These are phyloP conservation scores for Tenualosa ilisha DNA, from an alignment of 2,797 vertebrate genomes.

Conservation along the genomic window DNA sequence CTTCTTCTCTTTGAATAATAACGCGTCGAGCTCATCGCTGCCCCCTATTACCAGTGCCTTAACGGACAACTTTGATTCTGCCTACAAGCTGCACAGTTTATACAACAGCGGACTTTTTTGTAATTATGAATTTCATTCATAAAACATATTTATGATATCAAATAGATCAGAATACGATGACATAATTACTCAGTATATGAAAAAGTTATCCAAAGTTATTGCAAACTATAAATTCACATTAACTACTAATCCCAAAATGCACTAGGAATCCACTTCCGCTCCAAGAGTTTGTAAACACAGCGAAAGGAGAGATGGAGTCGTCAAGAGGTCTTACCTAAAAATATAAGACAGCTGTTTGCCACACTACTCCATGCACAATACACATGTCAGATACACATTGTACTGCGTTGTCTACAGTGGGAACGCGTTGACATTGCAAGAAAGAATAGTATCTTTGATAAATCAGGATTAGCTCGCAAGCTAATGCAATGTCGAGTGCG, in stretches of 20 bases:
- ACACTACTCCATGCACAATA: not conserved
- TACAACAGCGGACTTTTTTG: too few species aligned
- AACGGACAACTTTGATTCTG: too few species aligned
- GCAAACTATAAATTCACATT: not conserved
- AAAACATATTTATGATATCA: too few species aligned
- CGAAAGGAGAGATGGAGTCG: slow-evolving; percentile 56
- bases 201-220: not conserved
- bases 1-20: not conserved
- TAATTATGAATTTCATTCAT: too few species aligned
- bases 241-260: slow-evolving; percentile 55
- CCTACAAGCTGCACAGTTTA: too few species aligned
- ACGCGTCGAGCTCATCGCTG: not conserved
- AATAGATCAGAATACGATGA: too few species aligned
- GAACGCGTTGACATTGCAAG: not conserved
- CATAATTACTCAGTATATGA: not conserved
- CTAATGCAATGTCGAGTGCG: not conserved
- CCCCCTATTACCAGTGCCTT: not conserved
- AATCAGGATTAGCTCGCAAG: not conserved
- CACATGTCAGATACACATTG: slow-evolving; percentile 31
- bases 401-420: not conserved
- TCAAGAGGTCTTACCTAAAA: slow-evolving; percentile 51
- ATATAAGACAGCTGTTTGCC: slow-evolving; percentile 23
- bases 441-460: not conserved
- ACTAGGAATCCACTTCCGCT: slow-evolving; percentile 54
- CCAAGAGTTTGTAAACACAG: slow-evolving; percentile 69